Base-by-base conservation (phyloP, 2,797 vertebrate species). In the Epinephelus coioides region DNA sequence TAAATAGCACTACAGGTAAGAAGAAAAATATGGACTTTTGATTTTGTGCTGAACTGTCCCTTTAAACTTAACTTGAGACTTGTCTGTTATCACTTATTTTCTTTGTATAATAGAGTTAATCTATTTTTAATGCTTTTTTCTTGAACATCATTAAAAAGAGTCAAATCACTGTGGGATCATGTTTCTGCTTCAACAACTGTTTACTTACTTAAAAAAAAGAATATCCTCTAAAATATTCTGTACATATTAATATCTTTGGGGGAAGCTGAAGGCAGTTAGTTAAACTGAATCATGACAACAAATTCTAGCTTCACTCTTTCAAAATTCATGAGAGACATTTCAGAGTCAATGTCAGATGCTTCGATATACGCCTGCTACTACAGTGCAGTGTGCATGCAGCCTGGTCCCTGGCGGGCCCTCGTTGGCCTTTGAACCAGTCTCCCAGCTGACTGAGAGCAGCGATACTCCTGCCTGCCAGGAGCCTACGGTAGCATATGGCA, bases 381-480 rank as follows among this genome's bases (percentile, higher is more conserved):
- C 66, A 5, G 83, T 10, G 44, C 60, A 57, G 71, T 53, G 55
- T 55, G 30, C 38, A 23, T 10, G 14, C 71, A 44, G 82, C 68
- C 66, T 1, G 74, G 67, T 83, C 87, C 80, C 84, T 38, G 69
- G 69, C 69, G 90, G 87, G 84, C 71, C 82, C 87, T 90, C 54
- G 34, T 90, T 91, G 90, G 83, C 88, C 92, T 91, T 76, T 92
- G 87, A 91, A 89, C 91, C 81, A 12, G 62, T 68, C 79, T 79
- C 67, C 86, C 76, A 54, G 77, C 72, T 79, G 86, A 88, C 77
- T 63, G 71, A 55, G 77, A 85, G 73, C 79, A 43, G 47, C n/a
- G 63, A 71, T 71, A 60, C 83, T 78, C 56, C 67, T 69, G 80
- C 80, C 79, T 91, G 90, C 90, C 87, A 89, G 89, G 83, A 92